Conservation (phyloP, 2,797 vertebrate genomes). For the Sebastes itinus region DNA sequence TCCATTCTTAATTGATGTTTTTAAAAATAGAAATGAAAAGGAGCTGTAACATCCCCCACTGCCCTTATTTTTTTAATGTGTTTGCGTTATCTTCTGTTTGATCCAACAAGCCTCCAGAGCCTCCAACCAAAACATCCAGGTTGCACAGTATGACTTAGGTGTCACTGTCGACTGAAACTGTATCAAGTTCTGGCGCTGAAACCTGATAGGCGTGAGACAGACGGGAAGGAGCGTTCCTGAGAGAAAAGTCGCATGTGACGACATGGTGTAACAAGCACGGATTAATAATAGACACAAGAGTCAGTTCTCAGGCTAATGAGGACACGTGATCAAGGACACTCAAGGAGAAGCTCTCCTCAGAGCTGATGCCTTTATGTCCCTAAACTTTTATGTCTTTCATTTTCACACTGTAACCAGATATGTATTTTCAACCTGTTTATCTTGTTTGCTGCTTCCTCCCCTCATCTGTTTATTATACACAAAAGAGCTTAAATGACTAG, state of each 20-base stretch:
- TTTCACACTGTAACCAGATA: neutral
- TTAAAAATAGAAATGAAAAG: neutral
- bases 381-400: neutral
- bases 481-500: neutral
- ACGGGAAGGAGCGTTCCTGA: neutral
- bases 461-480: neutral
- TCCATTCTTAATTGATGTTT: neutral
- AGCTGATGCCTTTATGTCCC: neutral
- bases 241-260: slow-evolving; percentile 24
- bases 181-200: slow-evolving; percentile 31
- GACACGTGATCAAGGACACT: neutral
- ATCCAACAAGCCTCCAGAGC: neutral
- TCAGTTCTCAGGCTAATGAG: neutral
- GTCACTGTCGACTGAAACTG: slow-evolving; percentile 13
- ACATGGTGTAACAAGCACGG: neutral
- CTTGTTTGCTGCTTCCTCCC: neutral
- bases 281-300: slow-evolving; percentile 50
- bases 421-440: neutral
- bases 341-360: neutral
- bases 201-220: slow-evolving; percentile 69
- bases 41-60: neutral
- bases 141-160: neutral
- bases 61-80: neutral
- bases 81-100: neutral
- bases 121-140: slow-evolving; percentile 7